Evolutionary conservation across 2,888 invertebrate genomes (phyloP).

Genomic region (Protodeltote pygarga): DNA sequence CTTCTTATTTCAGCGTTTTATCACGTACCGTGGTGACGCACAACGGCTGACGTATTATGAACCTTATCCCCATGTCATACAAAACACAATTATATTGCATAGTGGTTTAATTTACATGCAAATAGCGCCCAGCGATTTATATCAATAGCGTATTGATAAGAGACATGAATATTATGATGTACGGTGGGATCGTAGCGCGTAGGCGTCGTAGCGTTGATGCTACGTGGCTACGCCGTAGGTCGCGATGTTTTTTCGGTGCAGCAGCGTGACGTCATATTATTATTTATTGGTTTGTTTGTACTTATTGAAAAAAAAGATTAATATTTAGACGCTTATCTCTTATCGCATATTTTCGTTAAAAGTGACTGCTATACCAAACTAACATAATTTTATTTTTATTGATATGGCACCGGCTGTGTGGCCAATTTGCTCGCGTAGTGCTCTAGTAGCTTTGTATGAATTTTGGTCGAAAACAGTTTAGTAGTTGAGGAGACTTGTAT

Average conservation of each 20-base stretch:
- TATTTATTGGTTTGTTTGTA: slow-evolving; percentile 9
- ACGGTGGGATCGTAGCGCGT: slow-evolving; percentile 2
- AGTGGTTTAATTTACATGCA: slow-evolving; percentile 24
- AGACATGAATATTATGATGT: slow-evolving; percentile 8
- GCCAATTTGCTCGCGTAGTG: too few relatives aligned
- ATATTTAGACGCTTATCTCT: too few relatives aligned
- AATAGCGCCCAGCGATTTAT: slow-evolving; percentile 25
- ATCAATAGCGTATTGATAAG: slow-evolving; percentile 35
- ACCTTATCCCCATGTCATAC: slow-evolving; percentile 4
- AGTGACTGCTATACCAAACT: too few relatives aligned
- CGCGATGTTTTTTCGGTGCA: neutral
- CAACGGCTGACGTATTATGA: neutral
- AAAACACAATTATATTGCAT: neutral
- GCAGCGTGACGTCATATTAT: slow-evolving; percentile 11
- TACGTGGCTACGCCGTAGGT: slow-evolving; percentile 21
- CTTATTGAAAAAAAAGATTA: too few relatives aligned
- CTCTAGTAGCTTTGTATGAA: too few relatives aligned
- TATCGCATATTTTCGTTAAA: too few relatives aligned
- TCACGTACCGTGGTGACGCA: slow-evolving; percentile 5
- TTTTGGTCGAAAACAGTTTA: too few relatives aligned
- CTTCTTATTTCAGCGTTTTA: slow-evolving; percentile 12
- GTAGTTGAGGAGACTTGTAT: too few relatives aligned
- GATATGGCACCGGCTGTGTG: too few relatives aligned
- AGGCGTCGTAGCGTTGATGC: slow-evolving; percentile 14
- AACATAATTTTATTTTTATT: too few relatives aligned